Evolutionary conservation across 1,140 invertebrate genomes (phyloP).

Genomic region (Thaumetopoea pityocampa): DNA sequence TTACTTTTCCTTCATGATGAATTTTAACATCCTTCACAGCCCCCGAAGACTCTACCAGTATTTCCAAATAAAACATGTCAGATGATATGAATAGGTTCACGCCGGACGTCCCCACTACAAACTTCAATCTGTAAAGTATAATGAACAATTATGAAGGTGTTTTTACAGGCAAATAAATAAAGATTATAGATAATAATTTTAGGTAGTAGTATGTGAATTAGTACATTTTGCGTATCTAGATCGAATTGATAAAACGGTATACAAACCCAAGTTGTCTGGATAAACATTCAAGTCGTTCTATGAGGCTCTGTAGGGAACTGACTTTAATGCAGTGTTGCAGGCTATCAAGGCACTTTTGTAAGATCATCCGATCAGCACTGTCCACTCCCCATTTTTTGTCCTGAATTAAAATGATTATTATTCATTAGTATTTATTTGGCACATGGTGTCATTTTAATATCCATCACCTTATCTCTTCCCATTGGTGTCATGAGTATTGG

Average conservation of each 20-base stretch:
- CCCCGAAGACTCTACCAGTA: conserved; percentile 88
- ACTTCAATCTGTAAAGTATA: conserved; percentile 68
- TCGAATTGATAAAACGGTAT: conserved; percentile 5
- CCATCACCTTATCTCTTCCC: too few relatives aligned
- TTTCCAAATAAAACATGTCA: conserved; percentile 97
- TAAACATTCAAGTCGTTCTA: conserved; percentile 93
- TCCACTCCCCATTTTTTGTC: conserved; percentile 91
- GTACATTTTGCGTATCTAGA: too few relatives aligned
- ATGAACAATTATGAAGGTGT: neutral
- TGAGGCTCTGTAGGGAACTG: conserved; percentile 91
- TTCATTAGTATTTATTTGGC: too few relatives aligned
- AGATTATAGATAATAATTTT: conserved; percentile 1
- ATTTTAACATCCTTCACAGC: conserved; percentile 95
- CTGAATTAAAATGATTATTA: conserved; percentile 60
- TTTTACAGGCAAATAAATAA: conserved; percentile 11
- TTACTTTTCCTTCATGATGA: conserved; percentile 88
- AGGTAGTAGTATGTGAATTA: neutral
- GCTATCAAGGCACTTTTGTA: conserved; percentile 94
- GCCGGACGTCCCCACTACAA: conserved; percentile 83
- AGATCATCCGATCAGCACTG: conserved; percentile 86
- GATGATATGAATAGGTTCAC: conserved; percentile 94
- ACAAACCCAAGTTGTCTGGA: conserved; percentile 89
- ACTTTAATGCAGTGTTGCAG: conserved; percentile 97
- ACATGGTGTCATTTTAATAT: too few relatives aligned
- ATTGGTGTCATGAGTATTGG: conserved; percentile 1